phyloP scores from a whole-genome alignment of 2,888 invertebrate species.

The Tetranychus piercei region DNA sequence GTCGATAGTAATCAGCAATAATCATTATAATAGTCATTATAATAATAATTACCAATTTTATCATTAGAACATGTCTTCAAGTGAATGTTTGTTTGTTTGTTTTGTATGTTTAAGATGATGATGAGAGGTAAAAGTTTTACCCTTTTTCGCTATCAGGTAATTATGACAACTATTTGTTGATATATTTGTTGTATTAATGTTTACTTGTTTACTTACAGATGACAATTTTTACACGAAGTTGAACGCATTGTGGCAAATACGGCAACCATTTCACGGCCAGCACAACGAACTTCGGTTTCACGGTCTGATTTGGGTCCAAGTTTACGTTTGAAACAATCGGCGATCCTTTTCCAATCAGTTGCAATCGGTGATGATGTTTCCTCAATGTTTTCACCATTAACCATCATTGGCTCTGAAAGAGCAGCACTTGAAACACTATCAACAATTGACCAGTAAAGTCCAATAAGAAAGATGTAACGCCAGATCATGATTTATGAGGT shows the following conservation, averaged over 20 bases:
- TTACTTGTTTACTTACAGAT: background rate
- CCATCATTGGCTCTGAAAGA: background rate
- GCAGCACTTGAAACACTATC: background rate
- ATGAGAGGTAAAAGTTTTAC: no score
- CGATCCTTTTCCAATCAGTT: conserved; percentile 3
- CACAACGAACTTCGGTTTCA: background rate
- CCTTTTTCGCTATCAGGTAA: no score
- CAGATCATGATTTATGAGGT: background rate
- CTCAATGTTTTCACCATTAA: background rate
- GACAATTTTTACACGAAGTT: conserved; percentile 3
- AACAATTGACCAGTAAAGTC: background rate
- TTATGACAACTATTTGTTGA: background rate
- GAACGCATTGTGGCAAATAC: background rate
- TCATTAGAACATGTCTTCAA: no score
- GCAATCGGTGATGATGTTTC: background rate
- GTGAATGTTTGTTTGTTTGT: no score
- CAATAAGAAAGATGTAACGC: background rate
- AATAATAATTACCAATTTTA: no score
- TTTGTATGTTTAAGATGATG: no score
- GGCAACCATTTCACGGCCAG: conserved; percentile 5
- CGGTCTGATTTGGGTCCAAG: background rate
- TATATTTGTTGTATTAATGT: background rate
- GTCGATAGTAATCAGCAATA: background rate
- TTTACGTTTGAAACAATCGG: conserved; percentile 3
- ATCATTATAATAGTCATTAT: background rate